Base-by-base conservation (phyloP, 1,140 invertebrate genomes). In the Drosophila oshimai region DNA sequence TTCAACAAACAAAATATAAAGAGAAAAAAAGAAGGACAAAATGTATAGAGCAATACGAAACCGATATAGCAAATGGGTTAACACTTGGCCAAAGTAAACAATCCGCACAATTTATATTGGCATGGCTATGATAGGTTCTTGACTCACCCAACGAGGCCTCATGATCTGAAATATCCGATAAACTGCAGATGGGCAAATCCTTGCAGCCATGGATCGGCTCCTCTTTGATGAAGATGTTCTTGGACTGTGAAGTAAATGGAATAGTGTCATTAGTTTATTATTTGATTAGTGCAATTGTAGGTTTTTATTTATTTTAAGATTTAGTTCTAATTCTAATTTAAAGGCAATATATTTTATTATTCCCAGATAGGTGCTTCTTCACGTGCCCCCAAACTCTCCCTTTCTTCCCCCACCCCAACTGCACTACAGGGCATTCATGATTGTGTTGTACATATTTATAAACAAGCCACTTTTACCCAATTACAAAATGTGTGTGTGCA, bases 101-200 rank as follows among this genome's bases (percentile, higher is more conserved):
- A 26, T 42, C 17, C 34, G 13, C 12, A 44, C 18, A 42, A n/a
- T n/a, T 24, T 36, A 46, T 64, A 51, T 51, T 50, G 10, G 45
- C 18, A 58, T 39, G 13, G 26, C 20, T 29, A 37, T 45, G 17
- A 36, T 20, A 18, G 31, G n/a, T 2, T 44, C 10, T 37, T 20
- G 7, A 90, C 89, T 89, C 55, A 90, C 89, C 89, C 50, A 90
- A 34, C 26, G 89, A 90, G n/a, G 79, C 71, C 45, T 90, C 89
- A 47, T 90, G 89, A 89, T 90, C 89, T 69, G 89, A 90, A 71
- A 90, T 87, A 83, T 90, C 89, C 69, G 89, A 90, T 71, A 86
- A 74, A 53, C 88, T 90, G 74, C 76, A 90, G 17, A 90, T 80
- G 5, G 74, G 64, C 42, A 86, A 36, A 46, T 90, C 87, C 49